These are phyloP conservation scores for Thecophora atra DNA, from an alignment of 2,888 invertebrate species.

Conservation along the genomic window DNA sequence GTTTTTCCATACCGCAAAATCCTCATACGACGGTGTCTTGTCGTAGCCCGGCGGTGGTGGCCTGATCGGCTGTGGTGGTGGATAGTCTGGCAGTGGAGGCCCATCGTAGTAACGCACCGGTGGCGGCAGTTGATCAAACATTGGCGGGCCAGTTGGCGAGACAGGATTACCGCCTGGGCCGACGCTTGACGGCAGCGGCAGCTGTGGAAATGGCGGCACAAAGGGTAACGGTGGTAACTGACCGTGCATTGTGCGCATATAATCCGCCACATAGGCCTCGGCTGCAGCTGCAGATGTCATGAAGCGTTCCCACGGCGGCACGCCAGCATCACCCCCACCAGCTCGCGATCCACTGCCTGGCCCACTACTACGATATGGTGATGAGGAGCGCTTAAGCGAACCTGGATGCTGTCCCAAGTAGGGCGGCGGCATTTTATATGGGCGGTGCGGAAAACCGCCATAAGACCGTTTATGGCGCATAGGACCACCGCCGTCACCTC, in stretches of 20 bases:
- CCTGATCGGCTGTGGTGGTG: slow-evolving; percentile 68
- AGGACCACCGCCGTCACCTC: slow-evolving; percentile 53
- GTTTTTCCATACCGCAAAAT: slow-evolving; percentile 62
- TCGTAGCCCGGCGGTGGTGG: slow-evolving; percentile 71
- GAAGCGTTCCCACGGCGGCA: slow-evolving; percentile 73
- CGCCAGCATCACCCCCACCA: slow-evolving; percentile 68
- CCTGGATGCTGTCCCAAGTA: slow-evolving; percentile 52
- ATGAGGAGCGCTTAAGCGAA: slow-evolving; percentile 55
- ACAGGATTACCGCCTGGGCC: slow-evolving; percentile 63
- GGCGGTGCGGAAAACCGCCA: slow-evolving; percentile 65
- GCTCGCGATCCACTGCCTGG: slow-evolving; percentile 65
- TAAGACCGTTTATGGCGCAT: slow-evolving; percentile 72
- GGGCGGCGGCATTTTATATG: slow-evolving; percentile 69
- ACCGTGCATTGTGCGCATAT: slow-evolving; percentile 88
- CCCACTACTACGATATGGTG: slow-evolving; percentile 56
- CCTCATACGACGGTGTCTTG: slow-evolving; percentile 82
- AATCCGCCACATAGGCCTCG: slow-evolving; percentile 89
- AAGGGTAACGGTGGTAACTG: slow-evolving; percentile 87
- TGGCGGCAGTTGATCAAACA: slow-evolving; percentile 75
- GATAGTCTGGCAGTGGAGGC: slow-evolving; percentile 80
- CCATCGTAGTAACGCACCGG: slow-evolving; percentile 86
- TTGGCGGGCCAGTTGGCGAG: slow-evolving; percentile 57
- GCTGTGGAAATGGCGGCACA: slow-evolving; percentile 75
- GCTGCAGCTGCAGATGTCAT: slow-evolving; percentile 75
- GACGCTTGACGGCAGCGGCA: slow-evolving; percentile 75